Base-by-base conservation (phyloP, 1,140 invertebrate genomes). In the Tetramorium parvispinum region DNA sequence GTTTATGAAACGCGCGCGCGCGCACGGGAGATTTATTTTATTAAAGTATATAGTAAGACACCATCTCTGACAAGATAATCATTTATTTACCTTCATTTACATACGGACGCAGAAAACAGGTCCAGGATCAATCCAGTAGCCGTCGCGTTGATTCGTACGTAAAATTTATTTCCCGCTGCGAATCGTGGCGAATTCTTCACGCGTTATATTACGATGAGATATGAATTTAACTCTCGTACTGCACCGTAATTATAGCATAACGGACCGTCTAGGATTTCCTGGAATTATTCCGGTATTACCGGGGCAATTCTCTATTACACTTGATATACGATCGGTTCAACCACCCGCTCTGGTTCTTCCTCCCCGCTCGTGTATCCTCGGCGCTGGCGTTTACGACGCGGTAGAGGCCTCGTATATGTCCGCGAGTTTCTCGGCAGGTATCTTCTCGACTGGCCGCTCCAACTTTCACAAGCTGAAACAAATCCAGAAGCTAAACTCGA, bases 301-400 rank as follows among this genome's bases (percentile, higher is more conserved):
- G 6, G 55, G 2, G 57, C 51, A 65, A 89, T 85, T 90, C 85
- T 87, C 85, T 59, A 78, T 90, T 85, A 79, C 43, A 57, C 43
- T 81, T 88, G 87, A 89, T 82, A 88, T 89, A 89, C 70, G 83
- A 85, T 82, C 86, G 76, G 76, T 86, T 71, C 82, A 75, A 21
- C 65, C 43, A 46, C 59, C 63, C 55, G 55, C 32, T 40, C 63
- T 10, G 57, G 6, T 18, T 65, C 37, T 77, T 13, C 40, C 53
- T 37, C 7, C 6, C 18, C 21, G 21, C 70, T 24, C 32, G 70
- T 59, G 85, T 61, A 86, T 86, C 57, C 81, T 63, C 49, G 24
- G 24, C 16, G 37, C 18, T 70, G 75, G 79, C 73, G 71, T 88
- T 88, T 87, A 87, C 87, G 87, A 87, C 63, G 63, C 55, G 71